phyloP scores from a whole-genome alignment of 2,888 invertebrate genomes.

The Agrotis puta region DNA sequence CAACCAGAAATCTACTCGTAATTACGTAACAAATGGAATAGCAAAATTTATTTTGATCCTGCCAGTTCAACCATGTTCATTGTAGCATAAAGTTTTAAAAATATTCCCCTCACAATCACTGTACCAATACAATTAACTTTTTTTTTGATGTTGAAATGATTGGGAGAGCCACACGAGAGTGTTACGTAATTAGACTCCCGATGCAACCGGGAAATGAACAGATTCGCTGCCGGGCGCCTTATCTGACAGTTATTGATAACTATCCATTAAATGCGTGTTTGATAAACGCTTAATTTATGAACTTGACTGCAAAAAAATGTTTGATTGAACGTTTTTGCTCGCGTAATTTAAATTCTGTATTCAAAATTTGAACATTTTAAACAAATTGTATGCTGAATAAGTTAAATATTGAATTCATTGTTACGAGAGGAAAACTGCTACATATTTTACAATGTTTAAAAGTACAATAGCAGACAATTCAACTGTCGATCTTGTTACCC shows the following conservation, averaged over 20 bases:
- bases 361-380: slow-evolving; percentile 5
- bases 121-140: slow-evolving; percentile 45
- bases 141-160: slow-evolving; percentile 33
- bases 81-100: slow-evolving; percentile 31
- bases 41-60: slow-evolving; percentile 16
- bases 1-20: slow-evolving; percentile 8
- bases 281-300: slow-evolving; percentile 12
- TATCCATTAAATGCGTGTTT: neutral
- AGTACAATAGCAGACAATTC: neutral
- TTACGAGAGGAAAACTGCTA: neutral
- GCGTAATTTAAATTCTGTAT: neutral
- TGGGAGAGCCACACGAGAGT: slow-evolving; percentile 23
- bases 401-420: slow-evolving; percentile 8
- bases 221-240: slow-evolving; percentile 2
- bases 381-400: slow-evolving; percentile 6
- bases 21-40: slow-evolving; percentile 4
- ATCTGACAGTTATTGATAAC: slow-evolving; percentile 18
- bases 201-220: slow-evolving; percentile 34
- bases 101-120: slow-evolving; percentile 28
- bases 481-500: slow-evolving; percentile 23
- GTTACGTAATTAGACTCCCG: slow-evolving; percentile 20
- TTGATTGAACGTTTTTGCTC: neutral
- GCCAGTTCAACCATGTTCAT: neutral
- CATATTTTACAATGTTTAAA: slow-evolving; percentile 6
- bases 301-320: neutral